Percentiles rank a stretch among this genome's conserved stretches.
These are phyloP conservation scores for Zoanthus sociatus DNA, from an alignment of 92 coral and sea anemone species.

Conservation along the genomic window DNA sequence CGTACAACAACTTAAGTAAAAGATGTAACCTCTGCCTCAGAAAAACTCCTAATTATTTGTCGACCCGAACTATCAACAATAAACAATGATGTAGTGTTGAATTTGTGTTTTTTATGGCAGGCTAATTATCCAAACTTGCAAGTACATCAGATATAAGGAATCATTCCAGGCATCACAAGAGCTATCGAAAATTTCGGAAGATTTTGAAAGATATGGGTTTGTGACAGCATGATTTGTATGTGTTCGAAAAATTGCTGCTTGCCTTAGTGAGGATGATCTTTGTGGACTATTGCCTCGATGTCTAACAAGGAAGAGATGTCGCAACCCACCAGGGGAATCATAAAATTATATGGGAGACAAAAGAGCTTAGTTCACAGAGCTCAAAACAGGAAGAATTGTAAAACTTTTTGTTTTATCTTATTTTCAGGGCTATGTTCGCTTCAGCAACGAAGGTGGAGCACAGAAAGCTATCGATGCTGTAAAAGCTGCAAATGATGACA, in stretches of 20 bases:
- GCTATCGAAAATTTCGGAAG: too few species aligned
- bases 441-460: slow-evolving; percentile 80
- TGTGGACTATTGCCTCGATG: background rate
- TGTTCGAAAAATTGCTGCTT: background rate
- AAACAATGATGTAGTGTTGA: too few species aligned
- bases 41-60: too few species aligned
- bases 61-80: too few species aligned
- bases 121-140: background rate
- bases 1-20: too few species aligned
- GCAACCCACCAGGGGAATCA: too few species aligned
- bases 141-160: background rate
- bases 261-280: background rate
- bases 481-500: slow-evolving; percentile 79
- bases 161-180: too few species aligned
- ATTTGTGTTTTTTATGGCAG: background rate
- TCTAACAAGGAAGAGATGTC: too few species aligned
- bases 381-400: background rate
- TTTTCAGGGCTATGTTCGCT: slow-evolving; percentile 83
- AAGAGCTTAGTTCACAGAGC: too few species aligned
- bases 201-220: background rate
- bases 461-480: slow-evolving; percentile 87
- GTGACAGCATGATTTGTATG: background rate
- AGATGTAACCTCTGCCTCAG: too few species aligned
- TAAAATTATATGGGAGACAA: too few species aligned
- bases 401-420: background rate